phyloP scores from a whole-genome alignment of 2,797 vertebrate genomes.

The Sebastolobus alascanus region DNA sequence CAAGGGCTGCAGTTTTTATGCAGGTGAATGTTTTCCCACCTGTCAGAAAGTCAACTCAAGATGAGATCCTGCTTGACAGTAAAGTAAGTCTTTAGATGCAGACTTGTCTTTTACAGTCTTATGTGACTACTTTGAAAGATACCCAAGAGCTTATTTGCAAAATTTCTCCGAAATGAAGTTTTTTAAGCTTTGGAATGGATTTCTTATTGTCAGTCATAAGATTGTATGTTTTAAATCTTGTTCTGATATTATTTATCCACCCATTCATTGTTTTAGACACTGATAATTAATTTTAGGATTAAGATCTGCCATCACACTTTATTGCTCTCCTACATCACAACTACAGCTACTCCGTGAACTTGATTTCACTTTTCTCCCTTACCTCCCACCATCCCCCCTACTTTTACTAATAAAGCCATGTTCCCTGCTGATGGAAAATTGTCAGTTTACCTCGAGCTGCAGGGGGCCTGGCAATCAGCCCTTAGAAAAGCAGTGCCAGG shows the following conservation, averaged over 20 bases:
- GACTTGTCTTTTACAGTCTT: conserved; percentile 44
- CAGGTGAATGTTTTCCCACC: conserved; percentile 76
- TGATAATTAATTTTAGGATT: conserved; percentile 61
- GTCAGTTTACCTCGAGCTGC: conserved; percentile 93
- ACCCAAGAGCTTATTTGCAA: conserved; percentile 27
- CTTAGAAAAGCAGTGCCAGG: conserved; percentile 94
- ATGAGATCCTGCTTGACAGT: conserved; percentile 60
- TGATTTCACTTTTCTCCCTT: conserved; percentile 78
- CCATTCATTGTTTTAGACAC: background rate
- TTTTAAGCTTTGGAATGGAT: background rate
- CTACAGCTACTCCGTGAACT: conserved; percentile 70
- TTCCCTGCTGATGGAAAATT: conserved; percentile 94
- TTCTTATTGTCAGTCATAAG: background rate
- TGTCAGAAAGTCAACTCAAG: conserved; percentile 75
- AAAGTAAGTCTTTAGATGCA: conserved; percentile 52
- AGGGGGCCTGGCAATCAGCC: conserved; percentile 90
- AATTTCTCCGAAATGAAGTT: background rate
- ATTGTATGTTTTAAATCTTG: conserved; percentile 18
- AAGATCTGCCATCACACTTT: conserved; percentile 49
- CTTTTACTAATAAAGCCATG: conserved; percentile 91
- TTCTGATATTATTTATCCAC: conserved; percentile 7
- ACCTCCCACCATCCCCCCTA: conserved; percentile 66
- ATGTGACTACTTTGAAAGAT: conserved; percentile 30
- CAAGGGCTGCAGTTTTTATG: conserved; percentile 63
- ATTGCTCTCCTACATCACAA: conserved; percentile 46